These are phyloP conservation scores for Zophobas morio DNA, from an alignment of 1,140 invertebrate species.

Conservation along the genomic window DNA sequence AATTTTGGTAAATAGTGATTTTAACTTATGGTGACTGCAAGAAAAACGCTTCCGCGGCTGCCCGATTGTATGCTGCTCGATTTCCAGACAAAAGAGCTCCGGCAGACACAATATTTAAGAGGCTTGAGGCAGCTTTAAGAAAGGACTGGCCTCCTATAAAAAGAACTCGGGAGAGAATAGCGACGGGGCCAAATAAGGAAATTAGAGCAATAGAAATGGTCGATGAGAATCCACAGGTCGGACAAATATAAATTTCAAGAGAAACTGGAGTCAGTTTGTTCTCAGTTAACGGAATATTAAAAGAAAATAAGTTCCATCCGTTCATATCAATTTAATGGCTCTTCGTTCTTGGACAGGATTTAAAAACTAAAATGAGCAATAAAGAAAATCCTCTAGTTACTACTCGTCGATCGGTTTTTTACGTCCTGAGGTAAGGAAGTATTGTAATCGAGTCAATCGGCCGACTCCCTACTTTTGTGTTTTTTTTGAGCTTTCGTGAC, in stretches of 20 bases:
- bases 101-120: not conserved
- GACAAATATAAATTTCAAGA: not conserved
- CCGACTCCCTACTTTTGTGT: too few species aligned
- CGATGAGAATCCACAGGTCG: conserved; percentile 1
- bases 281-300: not conserved
- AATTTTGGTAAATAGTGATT: not conserved
- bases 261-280: not conserved
- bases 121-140: not conserved
- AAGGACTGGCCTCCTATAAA: not conserved
- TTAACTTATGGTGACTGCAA: not conserved
- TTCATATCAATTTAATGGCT: not conserved
- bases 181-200: not conserved
- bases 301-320: conserved; percentile 9
- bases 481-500: too few species aligned
- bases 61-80: not conserved
- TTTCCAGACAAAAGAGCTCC: not conserved
- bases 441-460: too few species aligned
- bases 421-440: too few species aligned
- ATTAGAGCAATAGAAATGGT: not conserved
- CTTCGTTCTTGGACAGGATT: too few species aligned
- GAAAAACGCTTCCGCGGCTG: not conserved
- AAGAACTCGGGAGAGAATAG: not conserved
- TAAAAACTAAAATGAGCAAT: too few species aligned
- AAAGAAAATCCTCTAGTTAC: too few species aligned
- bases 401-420: too few species aligned